Percentiles rank a stretch among this genome's conserved stretches.
phyloP scores from a whole-genome alignment of 2,797 vertebrate genomes.

The Smutsia temminckii region DNA sequence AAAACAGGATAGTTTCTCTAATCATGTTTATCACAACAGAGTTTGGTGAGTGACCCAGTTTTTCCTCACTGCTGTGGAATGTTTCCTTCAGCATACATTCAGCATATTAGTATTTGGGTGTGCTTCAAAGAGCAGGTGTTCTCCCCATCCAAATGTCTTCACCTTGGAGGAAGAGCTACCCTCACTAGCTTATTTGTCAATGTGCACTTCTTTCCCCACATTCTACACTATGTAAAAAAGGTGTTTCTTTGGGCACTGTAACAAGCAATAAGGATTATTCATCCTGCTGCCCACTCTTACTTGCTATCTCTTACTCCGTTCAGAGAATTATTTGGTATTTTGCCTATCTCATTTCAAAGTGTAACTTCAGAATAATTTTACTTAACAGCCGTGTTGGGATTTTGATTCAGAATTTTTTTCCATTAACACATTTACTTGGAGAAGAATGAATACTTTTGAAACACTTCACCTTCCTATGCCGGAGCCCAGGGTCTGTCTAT shows the following conservation, averaged over 20 bases:
- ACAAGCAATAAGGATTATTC: neutral
- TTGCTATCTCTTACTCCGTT: neutral
- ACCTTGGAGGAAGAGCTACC: neutral
- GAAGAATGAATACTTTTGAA: neutral
- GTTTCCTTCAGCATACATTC: neutral
- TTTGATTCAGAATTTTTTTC: neutral
- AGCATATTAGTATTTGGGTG: neutral
- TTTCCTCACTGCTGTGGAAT: neutral
- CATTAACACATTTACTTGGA: neutral
- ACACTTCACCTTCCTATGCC: neutral
- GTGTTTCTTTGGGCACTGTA: neutral
- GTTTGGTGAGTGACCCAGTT: neutral
- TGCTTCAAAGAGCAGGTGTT: neutral
- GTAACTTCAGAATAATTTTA: neutral
- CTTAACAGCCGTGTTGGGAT: neutral
- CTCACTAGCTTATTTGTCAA: neutral
- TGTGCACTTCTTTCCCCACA: neutral
- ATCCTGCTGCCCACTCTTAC: neutral
- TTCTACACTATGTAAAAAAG: neutral
- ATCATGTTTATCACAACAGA: neutral
- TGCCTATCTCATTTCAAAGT: neutral
- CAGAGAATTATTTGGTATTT: neutral
- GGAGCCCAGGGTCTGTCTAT: neutral
- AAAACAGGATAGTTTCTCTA: neutral
- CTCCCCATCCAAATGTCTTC: neutral